Percentiles rank a stretch among this genome's conserved stretches.
Evolutionary conservation across 2,797 vertebrate species (phyloP).

Genomic region (Poeciliopsis gracilis): DNA sequence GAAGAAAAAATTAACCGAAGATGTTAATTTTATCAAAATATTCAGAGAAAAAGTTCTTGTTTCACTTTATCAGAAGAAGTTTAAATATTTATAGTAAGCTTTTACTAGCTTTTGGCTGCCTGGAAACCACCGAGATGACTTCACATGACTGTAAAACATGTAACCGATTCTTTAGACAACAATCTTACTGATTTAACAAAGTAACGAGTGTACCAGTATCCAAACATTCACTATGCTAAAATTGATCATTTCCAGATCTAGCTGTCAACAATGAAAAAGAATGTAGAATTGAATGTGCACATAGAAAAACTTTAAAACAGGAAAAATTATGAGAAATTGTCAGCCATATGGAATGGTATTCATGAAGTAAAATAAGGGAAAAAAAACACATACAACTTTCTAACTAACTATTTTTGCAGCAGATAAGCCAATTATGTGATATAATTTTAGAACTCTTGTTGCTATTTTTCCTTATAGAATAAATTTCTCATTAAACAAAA

Average conservation of each 20-base stretch:
- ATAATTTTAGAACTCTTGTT: not conserved
- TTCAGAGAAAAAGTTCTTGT: not conserved
- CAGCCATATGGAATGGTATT: not conserved
- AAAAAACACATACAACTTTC: not conserved
- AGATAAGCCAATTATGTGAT: not conserved
- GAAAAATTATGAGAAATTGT: not conserved
- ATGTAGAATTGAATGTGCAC: not conserved
- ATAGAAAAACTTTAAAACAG: not conserved
- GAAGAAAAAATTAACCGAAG: not conserved
- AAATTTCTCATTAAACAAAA: not conserved
- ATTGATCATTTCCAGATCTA: not conserved
- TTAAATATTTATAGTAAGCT: not conserved
- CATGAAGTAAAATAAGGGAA: too few species aligned
- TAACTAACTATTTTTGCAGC: constrained; percentile 7
- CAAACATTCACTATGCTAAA: not conserved
- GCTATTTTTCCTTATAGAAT: not conserved
- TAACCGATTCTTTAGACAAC: too few species aligned
- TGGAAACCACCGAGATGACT: too few species aligned
- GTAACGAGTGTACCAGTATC: not conserved
- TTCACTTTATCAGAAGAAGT: not conserved
- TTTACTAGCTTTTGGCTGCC: not conserved
- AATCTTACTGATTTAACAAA: not conserved
- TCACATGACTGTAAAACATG: too few species aligned
- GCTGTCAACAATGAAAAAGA: not conserved
- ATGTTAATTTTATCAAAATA: not conserved